A percentile compares a stretch with the other conserved stretches of the same genome.
These are phyloP conservation scores for Margaritifera margaritifera DNA, from an alignment of 2,888 invertebrate genomes.

Conservation along the genomic window DNA sequence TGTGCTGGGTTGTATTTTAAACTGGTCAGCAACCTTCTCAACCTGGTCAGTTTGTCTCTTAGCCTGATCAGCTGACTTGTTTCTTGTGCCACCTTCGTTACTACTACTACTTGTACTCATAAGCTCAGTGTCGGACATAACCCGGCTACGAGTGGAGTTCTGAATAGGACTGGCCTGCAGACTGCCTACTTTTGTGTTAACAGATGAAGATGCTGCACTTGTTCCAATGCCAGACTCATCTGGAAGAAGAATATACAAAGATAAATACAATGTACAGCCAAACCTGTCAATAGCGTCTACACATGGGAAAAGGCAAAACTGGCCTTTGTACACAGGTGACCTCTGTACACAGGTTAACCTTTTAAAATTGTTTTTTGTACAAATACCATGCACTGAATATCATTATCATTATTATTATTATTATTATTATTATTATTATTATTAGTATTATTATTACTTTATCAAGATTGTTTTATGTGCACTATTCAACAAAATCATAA, in stretches of 20 bases:
- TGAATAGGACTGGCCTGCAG: slow-evolving; percentile 13
- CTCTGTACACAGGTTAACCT: too few species aligned
- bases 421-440: too few species aligned
- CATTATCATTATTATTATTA: too few species aligned
- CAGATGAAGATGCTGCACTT: slow-evolving; percentile 18
- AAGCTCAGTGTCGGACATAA: slow-evolving; percentile 35
- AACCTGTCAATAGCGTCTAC: too few species aligned
- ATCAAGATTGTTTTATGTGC: too few species aligned
- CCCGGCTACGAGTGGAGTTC: slow-evolving; percentile 15
- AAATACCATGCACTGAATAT: too few species aligned
- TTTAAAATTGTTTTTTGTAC: too few species aligned
- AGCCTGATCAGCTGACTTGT: slow-evolving; percentile 31
- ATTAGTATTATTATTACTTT: too few species aligned
- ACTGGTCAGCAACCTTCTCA: slow-evolving; percentile 16
- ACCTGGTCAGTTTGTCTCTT: slow-evolving; percentile 18
- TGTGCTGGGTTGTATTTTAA: slow-evolving; percentile 1
- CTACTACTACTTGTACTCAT: slow-evolving; percentile 33
- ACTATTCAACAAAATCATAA: too few species aligned
- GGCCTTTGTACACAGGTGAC: too few species aligned
- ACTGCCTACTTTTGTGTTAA: slow-evolving; percentile 12
- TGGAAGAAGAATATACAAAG: slow-evolving; percentile 7
- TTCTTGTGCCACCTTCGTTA: slow-evolving; percentile 30
- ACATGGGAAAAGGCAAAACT: too few species aligned
- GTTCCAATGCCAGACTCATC: slow-evolving; percentile 34
- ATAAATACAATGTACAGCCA: neutral